A percentile compares a stretch with the other conserved stretches of the same genome.
Evolutionary conservation across 2,797 vertebrate species (phyloP).

Genomic region (Aeoliscus strigatus): DNA sequence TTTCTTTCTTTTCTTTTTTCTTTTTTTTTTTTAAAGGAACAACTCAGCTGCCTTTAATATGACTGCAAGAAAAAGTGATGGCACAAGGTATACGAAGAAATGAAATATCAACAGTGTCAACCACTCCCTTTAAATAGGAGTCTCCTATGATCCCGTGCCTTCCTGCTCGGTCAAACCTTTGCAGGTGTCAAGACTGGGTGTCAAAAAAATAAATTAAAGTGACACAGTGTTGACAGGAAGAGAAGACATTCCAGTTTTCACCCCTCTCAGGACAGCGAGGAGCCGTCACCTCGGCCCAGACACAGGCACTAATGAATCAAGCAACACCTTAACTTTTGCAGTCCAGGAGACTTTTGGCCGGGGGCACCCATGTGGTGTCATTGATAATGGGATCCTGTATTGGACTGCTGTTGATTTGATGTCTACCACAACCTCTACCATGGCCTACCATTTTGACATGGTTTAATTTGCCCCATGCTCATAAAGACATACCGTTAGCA

Average conservation of each 20-base stretch:
- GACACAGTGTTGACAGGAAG: slow-evolving; percentile 89
- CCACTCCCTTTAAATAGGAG: slow-evolving; percentile 78
- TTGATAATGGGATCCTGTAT: slow-evolving; percentile 87
- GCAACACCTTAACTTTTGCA: slow-evolving; percentile 93
- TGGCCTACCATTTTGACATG: slow-evolving; percentile 87
- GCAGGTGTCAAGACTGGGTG: slow-evolving; percentile 80
- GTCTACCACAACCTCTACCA: slow-evolving; percentile 81
- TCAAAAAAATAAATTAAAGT: slow-evolving; percentile 86
- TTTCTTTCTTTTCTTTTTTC: no score
- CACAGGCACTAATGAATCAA: slow-evolving; percentile 94
- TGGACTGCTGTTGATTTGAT: slow-evolving; percentile 76
- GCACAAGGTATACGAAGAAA: slow-evolving; percentile 69
- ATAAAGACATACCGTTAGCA: slow-evolving; percentile 83
- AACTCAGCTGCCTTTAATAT: slow-evolving; percentile 48
- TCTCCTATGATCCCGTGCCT: slow-evolving; percentile 78
- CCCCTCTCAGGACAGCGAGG: slow-evolving; percentile 81
- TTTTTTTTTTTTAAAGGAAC: no score
- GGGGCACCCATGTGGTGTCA: slow-evolving; percentile 80
- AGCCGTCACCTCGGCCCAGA: slow-evolving; percentile 82
- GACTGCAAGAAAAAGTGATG: slow-evolving; percentile 59
- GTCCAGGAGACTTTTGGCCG: slow-evolving; percentile 82
- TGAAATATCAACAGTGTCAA: slow-evolving; percentile 83
- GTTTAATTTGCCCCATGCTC: slow-evolving; percentile 86
- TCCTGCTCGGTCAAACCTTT: slow-evolving; percentile 69
- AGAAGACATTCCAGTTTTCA: slow-evolving; percentile 81